These are phyloP conservation scores for Cettia cetti DNA, from an alignment of 2,113 vertebrate genomes.

Conservation along the genomic window DNA sequence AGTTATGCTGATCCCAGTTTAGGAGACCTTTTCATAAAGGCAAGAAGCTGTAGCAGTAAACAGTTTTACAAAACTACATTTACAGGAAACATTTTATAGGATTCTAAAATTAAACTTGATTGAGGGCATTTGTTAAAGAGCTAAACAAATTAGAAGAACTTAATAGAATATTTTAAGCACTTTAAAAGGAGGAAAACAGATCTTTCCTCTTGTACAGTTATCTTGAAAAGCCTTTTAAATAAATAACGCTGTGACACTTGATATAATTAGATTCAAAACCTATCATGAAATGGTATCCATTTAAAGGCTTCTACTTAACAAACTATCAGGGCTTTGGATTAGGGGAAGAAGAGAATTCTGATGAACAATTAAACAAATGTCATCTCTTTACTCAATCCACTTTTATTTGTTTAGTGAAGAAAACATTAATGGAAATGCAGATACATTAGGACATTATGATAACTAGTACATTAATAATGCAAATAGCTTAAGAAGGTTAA, in stretches of 20 bases:
- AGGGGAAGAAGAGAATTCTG: constrained; percentile 7
- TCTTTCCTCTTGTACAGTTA: constrained; percentile 6
- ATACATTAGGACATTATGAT: constrained; percentile 59
- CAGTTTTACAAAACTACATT: neutral
- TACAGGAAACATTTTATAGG: neutral
- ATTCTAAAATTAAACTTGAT: constrained; percentile 2
- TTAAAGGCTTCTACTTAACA: constrained; percentile 63
- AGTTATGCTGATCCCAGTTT: neutral
- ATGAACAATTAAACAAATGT: constrained; percentile 68
- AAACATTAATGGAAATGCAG: constrained; percentile 67
- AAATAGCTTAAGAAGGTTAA: constrained; percentile 71
- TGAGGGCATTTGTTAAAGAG: neutral
- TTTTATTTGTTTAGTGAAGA: constrained; percentile 70
- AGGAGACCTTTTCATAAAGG: neutral
- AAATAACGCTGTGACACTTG: constrained; percentile 68
- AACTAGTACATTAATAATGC: constrained; percentile 69
- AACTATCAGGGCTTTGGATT: constrained; percentile 37
- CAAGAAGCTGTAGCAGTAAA: neutral
- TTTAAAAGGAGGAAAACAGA: constrained; percentile 2
- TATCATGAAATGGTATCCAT: constrained; percentile 64
- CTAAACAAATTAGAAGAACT: constrained; percentile 35
- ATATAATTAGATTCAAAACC: constrained; percentile 70
- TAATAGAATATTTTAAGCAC: constrained; percentile 45
- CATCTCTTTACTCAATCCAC: constrained; percentile 45
- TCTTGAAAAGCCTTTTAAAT: constrained; percentile 58